phyloP scores from a whole-genome alignment of 2,797 vertebrate genomes.

The Gobionotothen gibberifrons region DNA sequence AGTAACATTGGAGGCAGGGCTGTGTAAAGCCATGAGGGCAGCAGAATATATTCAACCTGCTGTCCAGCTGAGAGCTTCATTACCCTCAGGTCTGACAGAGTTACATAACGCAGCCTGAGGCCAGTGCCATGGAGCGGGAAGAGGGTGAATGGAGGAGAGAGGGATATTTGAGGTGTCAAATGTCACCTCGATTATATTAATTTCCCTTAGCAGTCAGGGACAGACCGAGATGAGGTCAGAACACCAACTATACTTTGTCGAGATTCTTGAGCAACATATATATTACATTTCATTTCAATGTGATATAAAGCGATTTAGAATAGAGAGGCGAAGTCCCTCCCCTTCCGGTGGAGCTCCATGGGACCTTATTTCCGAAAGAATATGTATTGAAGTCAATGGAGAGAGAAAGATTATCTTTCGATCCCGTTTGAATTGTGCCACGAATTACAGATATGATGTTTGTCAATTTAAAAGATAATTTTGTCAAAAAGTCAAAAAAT shows the following conservation, averaged over 20 bases:
- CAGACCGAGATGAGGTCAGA: conserved; percentile 4
- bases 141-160: conserved; percentile 26
- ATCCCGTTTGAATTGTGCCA: too few species aligned
- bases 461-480: too few species aligned
- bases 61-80: conserved; percentile 61
- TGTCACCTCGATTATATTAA: conserved; percentile 16
- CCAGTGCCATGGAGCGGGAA: conserved; percentile 34
- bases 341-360: too few species aligned
- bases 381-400: too few species aligned
- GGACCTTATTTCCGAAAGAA: too few species aligned
- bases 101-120: conserved; percentile 59
- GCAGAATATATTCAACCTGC: conserved; percentile 56
- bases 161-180: conserved; percentile 26
- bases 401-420: too few species aligned
- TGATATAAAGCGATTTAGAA: too few species aligned
- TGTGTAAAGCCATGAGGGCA: conserved; percentile 56
- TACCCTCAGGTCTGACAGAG: conserved; percentile 54
- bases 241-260: not conserved
- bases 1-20: conserved; percentile 42
- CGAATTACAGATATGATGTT: too few species aligned
- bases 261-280: not conserved
- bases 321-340: too few species aligned
- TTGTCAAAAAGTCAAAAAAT: too few species aligned
- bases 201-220: not conserved
- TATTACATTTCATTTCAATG: too few species aligned